Evolutionary conservation across 1,140 invertebrate genomes (phyloP).

Genomic region (Diplogasteroides magnus): DNA sequence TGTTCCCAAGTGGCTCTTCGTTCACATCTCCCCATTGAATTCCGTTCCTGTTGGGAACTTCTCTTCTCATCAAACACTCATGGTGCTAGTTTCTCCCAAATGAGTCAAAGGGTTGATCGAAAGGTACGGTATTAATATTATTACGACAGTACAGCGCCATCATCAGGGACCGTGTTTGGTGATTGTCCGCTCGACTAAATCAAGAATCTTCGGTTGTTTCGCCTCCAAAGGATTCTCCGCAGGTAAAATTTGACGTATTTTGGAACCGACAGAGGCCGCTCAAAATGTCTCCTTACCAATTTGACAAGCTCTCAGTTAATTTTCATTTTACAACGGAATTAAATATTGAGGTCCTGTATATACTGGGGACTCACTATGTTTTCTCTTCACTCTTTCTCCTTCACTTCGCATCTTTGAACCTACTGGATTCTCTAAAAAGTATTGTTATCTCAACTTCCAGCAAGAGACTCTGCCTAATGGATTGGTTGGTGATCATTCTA

Average conservation of each 20-base stretch:
- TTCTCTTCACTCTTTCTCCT: slow-evolving; percentile 75
- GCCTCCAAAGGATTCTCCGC: slow-evolving; percentile 70
- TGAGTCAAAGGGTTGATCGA: not conserved
- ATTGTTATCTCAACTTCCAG: slow-evolving; percentile 79
- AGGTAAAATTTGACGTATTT: no score
- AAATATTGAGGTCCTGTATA: slow-evolving; percentile 70
- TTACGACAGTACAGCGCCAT: no score
- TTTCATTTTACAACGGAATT: no score
- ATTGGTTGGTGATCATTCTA: slow-evolving; percentile 61
- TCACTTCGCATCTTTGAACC: slow-evolving; percentile 70
- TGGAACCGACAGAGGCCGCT: no score
- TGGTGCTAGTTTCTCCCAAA: not conserved
- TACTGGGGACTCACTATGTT: slow-evolving; percentile 67
- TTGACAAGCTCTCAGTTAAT: no score
- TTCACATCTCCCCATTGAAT: not conserved
- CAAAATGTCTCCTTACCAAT: no score
- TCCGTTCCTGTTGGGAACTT: not conserved
- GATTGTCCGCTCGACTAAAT: slow-evolving; percentile 66
- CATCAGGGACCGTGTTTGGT: slow-evolving; percentile 55
- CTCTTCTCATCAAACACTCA: not conserved
- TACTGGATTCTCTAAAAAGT: slow-evolving; percentile 78
- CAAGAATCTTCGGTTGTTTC: slow-evolving; percentile 82
- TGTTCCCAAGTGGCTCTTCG: not conserved
- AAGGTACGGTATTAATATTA: not conserved
- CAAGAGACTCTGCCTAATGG: slow-evolving; percentile 86